phyloP scores from a whole-genome alignment of 2,797 vertebrate genomes.

The Myiothlypis coronata region DNA sequence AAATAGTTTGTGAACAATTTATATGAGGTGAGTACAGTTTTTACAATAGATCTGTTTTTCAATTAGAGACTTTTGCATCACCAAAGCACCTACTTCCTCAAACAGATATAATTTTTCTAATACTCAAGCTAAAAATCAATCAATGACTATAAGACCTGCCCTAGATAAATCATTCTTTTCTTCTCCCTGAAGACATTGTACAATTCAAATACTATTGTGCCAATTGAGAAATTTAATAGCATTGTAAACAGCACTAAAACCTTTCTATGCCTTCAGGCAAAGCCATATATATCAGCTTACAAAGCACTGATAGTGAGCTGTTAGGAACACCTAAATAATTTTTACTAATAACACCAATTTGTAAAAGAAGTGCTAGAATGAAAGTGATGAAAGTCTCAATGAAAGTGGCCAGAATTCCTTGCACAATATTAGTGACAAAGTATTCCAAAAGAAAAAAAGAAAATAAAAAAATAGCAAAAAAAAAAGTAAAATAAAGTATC shows the following conservation, averaged over 20 bases:
- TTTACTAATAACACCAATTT: neutral
- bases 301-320: neutral
- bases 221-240: neutral
- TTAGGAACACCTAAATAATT: neutral
- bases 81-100: neutral
- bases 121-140: neutral
- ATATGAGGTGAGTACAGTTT: neutral
- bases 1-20: neutral
- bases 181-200: neutral
- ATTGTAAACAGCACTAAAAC: neutral
- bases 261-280: neutral
- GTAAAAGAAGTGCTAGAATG: neutral
- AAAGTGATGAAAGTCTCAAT: neutral
- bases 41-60: neutral
- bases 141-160: neutral
- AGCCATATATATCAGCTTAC: neutral
- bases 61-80: neutral
- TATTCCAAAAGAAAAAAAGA: neutral
- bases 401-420: neutral
- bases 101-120: neutral
- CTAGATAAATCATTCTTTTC: neutral
- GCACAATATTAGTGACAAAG: neutral
- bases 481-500: neutral
- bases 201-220: neutral
- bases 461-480: neutral